Conservation (phyloP, 2,113 vertebrate genomes). For the Rhinopithecus roxellana region DNA sequence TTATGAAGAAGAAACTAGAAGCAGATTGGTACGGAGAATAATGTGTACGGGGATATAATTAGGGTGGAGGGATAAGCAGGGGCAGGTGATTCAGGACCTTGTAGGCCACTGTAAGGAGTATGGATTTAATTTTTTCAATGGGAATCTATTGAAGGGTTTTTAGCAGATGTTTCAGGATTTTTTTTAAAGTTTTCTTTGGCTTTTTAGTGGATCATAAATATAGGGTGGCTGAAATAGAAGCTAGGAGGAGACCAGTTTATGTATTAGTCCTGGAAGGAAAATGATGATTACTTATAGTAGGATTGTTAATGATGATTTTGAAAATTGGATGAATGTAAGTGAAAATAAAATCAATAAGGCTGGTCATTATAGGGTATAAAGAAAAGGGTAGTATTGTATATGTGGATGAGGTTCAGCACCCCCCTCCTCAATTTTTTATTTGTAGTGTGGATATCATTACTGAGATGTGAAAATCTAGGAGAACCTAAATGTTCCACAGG, state of each 20-base stretch:
- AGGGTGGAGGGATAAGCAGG: not conserved
- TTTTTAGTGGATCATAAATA: slow-evolving; percentile 22
- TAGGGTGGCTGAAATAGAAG: not conserved
- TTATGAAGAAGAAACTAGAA: not conserved
- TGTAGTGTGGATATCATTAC: not conserved
- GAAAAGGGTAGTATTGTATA: not conserved
- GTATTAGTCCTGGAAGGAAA: slow-evolving; percentile 6
- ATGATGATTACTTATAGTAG: not conserved
- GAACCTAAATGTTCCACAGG: not conserved
- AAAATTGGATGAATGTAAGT: not conserved
- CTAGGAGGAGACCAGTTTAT: not conserved
- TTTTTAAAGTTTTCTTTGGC: not conserved
- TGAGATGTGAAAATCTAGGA: not conserved
- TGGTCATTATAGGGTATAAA: not conserved
- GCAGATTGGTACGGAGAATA: not conserved
- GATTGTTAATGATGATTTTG: not conserved
- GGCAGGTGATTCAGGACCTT: not conserved
- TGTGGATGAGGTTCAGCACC: not conserved
- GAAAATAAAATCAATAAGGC: not conserved
- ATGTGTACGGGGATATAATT: not conserved
- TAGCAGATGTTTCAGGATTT: not conserved
- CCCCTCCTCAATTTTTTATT: not conserved
- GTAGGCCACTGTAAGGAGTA: not conserved
- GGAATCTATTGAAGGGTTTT: slow-evolving; percentile 10
- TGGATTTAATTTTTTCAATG: slow-evolving; percentile 27